A percentile compares a stretch with the other conserved stretches of the same genome.
phyloP scores from a whole-genome alignment of 2,113 vertebrate genomes.

The Daboia siamensis region DNA sequence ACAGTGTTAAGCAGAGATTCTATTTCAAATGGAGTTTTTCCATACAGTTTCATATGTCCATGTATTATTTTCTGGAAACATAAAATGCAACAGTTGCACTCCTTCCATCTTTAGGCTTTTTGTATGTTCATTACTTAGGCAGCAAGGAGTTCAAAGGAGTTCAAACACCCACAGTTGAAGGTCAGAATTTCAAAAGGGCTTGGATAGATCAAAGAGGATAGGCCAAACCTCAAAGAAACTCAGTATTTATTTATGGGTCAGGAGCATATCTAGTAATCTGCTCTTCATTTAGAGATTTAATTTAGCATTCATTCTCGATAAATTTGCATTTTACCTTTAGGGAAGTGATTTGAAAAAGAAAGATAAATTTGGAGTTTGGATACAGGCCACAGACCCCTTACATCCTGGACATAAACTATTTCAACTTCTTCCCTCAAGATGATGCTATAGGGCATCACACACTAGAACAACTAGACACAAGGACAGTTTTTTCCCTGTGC shows the following conservation, averaged over 20 bases:
- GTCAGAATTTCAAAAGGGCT: constrained; percentile 22
- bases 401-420: no score
- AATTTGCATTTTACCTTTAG: not conserved
- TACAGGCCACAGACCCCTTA: no score
- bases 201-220: constrained; percentile 18
- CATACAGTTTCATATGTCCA: not conserved
- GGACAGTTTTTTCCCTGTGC: no score
- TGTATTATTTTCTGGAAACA: not conserved
- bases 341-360: not conserved
- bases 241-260: constrained; percentile 4
- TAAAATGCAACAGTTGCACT: not conserved
- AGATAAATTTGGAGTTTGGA: not conserved
- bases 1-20: not conserved
- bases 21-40: not conserved
- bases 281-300: constrained; percentile 1
- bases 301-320: not conserved
- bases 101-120: not conserved
- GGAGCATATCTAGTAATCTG: not conserved
- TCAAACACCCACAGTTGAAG: constrained; percentile 7
- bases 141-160: constrained; percentile 11
- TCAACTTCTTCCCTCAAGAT: no score
- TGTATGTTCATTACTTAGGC: not conserved
- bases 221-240: not conserved
- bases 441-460: no score
- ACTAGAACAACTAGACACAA: no score